Evolutionary conservation across 2,113 vertebrate species (phyloP).

Genomic region (Pterocles burchelli): DNA sequence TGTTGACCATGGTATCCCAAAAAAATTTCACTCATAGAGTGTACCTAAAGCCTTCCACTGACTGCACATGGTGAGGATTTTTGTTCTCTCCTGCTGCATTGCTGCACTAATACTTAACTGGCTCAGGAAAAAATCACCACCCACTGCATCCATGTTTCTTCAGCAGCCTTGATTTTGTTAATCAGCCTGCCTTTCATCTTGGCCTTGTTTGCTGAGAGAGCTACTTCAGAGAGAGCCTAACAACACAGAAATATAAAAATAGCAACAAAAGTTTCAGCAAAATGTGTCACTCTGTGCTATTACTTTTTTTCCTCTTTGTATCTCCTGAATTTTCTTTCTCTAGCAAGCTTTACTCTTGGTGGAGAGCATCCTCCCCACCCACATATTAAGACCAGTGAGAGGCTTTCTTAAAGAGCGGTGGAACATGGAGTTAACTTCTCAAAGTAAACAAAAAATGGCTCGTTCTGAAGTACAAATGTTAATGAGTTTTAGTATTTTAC

Average conservation of each 20-base stretch:
- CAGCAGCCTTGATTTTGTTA: constrained; percentile 48
- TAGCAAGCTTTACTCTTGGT: background rate
- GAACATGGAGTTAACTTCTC: background rate
- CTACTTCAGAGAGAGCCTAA: constrained; percentile 33
- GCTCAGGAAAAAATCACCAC: background rate
- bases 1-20: background rate
- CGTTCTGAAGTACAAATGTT: background rate
- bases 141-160: constrained; percentile 14
- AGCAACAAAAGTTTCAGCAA: constrained; percentile 38
- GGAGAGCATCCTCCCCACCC: background rate
- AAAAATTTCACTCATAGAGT: background rate
- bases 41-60: background rate
- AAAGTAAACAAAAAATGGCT: background rate
- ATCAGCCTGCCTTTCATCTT: constrained; percentile 55
- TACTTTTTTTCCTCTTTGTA: background rate
- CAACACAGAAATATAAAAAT: constrained; percentile 50
- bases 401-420: background rate
- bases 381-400: background rate
- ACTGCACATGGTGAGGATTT: background rate
- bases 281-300: background rate
- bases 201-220: constrained; percentile 45
- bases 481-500: background rate
- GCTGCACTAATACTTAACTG: background rate
- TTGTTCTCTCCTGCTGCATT: background rate
- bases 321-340: constrained; percentile 14